phyloP scores from a whole-genome alignment of 2,113 vertebrate genomes.

The Mungos mungo region DNA sequence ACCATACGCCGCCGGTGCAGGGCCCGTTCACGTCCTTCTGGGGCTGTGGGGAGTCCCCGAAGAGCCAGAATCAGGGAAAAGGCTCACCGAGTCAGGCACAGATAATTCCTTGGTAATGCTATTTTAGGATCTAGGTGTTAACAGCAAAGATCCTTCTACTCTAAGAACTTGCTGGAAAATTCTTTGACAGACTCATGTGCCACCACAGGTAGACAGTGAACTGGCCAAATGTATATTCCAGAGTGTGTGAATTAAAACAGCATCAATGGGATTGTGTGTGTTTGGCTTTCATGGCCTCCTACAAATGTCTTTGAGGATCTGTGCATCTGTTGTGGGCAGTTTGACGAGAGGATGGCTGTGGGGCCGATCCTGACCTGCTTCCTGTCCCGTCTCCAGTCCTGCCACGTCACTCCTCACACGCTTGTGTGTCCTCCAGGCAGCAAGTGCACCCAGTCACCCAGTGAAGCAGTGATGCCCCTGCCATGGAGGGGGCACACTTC shows the following conservation, averaged over 20 bases:
- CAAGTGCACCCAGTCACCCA: too few relatives aligned
- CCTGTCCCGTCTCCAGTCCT: neutral
- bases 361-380: neutral
- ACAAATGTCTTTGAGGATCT: neutral
- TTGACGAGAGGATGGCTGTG: too few relatives aligned
- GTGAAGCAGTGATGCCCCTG: neutral
- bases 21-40: neutral
- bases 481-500: accelerated
- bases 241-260: neutral
- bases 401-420: neutral
- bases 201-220: neutral
- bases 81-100: neutral
- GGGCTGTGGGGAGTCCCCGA: neutral
- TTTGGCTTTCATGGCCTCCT: neutral
- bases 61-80: neutral
- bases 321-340: neutral
- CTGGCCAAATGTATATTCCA: neutral
- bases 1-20: neutral
- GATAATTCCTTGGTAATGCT: neutral
- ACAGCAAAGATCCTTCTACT: neutral
- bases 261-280: neutral
- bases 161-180: neutral
- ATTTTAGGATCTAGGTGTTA: neutral
- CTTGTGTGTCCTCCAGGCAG: neutral
- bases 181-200: neutral